Evolutionary conservation across 1,140 invertebrate species (phyloP).

Genomic region (Paralvinella palmiformis): DNA sequence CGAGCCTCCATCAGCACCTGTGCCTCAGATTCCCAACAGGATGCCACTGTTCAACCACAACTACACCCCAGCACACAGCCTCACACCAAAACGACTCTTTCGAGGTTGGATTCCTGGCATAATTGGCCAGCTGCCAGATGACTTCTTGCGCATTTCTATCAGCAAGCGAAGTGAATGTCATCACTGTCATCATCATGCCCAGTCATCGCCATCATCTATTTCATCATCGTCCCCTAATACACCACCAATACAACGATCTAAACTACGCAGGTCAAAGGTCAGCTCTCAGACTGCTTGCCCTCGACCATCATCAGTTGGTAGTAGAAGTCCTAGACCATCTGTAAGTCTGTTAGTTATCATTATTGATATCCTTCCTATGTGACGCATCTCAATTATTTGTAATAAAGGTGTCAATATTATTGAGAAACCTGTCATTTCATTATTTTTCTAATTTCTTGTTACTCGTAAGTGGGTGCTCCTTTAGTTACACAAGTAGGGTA

Average conservation of each 20-base stretch:
- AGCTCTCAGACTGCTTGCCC: background rate
- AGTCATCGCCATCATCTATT: background rate
- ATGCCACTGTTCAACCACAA: background rate
- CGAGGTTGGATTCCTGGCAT: slow-evolving; percentile 72
- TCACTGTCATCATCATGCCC: slow-evolving; percentile 16
- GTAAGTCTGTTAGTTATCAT: too few species aligned
- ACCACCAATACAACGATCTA: background rate
- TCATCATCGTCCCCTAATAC: background rate
- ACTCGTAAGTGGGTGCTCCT: too few species aligned
- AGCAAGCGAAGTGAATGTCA: slow-evolving; percentile 16
- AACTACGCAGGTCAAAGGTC: background rate
- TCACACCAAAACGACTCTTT: background rate
- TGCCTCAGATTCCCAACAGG: background rate
- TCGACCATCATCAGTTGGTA: background rate
- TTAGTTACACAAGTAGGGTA: too few species aligned
- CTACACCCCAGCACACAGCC: background rate
- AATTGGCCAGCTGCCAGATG: slow-evolving; percentile 70
- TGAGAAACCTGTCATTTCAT: too few species aligned
- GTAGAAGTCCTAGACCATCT: too few species aligned
- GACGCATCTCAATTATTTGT: too few species aligned
- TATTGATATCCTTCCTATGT: too few species aligned
- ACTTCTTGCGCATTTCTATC: slow-evolving; percentile 64
- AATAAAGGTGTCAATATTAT: too few species aligned
- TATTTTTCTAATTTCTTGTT: too few species aligned
- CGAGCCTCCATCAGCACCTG: background rate